These are phyloP conservation scores for Eristalis intricaria DNA, from an alignment of 2,888 invertebrate species.

Conservation along the genomic window DNA sequence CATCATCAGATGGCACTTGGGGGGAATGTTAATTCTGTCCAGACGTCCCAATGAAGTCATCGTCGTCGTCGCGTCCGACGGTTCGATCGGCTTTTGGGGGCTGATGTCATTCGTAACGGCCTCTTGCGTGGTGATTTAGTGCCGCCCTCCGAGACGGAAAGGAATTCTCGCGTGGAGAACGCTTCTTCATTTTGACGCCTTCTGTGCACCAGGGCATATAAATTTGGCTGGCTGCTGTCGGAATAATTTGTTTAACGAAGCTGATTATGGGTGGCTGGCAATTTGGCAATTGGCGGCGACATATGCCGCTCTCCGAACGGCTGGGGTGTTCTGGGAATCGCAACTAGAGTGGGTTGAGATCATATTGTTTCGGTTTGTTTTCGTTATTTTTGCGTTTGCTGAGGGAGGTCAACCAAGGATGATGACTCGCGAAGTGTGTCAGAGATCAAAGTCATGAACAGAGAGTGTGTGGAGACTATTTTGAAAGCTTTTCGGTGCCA, in stretches of 20 bases:
- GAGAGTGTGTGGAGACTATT: neutral
- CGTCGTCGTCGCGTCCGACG: neutral
- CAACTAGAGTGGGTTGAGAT: constrained; percentile 29
- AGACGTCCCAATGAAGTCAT: constrained; percentile 50
- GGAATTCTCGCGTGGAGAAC: constrained; percentile 8
- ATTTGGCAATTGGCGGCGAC: constrained; percentile 51
- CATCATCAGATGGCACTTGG: constrained; percentile 14
- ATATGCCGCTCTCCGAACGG: constrained; percentile 8
- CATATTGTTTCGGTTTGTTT: neutral
- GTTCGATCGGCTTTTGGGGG: constrained; percentile 6
- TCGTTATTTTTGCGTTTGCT: neutral
- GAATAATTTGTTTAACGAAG: constrained; percentile 68
- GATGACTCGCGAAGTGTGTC: neutral
- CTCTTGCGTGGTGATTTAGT: constrained; percentile 55
- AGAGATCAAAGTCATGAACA: neutral
- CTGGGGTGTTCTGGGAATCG: constrained; percentile 20
- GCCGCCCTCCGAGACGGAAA: constrained; percentile 25
- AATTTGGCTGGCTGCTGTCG: constrained; percentile 64
- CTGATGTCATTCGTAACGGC: constrained; percentile 69
- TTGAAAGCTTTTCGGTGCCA: neutral
- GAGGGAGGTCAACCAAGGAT: neutral
- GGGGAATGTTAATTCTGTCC: constrained; percentile 1
- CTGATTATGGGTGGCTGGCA: constrained; percentile 41
- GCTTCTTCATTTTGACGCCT: constrained; percentile 54
- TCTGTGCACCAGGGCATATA: constrained; percentile 34